phyloP scores from a whole-genome alignment of 2,113 vertebrate species.

The Porphyrio hochstetteri region DNA sequence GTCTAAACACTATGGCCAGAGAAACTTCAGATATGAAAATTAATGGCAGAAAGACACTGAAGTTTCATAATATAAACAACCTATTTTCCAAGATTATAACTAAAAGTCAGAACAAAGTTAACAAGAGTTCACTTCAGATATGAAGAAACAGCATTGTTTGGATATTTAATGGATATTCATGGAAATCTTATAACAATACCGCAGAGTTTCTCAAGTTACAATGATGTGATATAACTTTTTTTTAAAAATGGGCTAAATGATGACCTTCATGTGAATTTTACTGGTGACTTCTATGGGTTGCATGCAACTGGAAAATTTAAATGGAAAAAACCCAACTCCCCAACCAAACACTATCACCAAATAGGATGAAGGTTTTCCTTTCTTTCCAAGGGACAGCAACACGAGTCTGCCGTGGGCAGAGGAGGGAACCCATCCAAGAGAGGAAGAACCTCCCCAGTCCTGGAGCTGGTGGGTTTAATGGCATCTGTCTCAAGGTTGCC shows the following conservation, averaged over 20 bases:
- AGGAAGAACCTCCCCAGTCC: not conserved
- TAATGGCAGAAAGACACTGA: not conserved
- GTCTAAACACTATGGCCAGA: not conserved
- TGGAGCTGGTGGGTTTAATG: not conserved
- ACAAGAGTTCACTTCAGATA: not conserved
- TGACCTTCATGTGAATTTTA: not conserved
- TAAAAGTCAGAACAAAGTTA: not conserved
- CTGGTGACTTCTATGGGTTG: not conserved
- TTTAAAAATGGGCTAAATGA: not conserved
- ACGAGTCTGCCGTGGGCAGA: rapidly evolving
- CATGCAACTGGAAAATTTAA: not conserved
- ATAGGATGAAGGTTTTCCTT: not conserved
- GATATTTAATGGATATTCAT: not conserved
- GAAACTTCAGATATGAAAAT: not conserved
- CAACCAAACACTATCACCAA: not conserved
- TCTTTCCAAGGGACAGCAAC: not conserved
- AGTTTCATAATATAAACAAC: not conserved
- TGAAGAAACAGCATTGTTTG: constrained; percentile 14
- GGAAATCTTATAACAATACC: constrained; percentile 20
- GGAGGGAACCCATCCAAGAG: not conserved
- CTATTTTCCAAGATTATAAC: not conserved
- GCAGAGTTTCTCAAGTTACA: constrained; percentile 29
- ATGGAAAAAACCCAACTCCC: not conserved
- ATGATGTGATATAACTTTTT: not conserved
- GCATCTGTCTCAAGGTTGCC: not conserved